phyloP scores from a whole-genome alignment of 1,140 invertebrate species.

The Grapholita molesta region DNA sequence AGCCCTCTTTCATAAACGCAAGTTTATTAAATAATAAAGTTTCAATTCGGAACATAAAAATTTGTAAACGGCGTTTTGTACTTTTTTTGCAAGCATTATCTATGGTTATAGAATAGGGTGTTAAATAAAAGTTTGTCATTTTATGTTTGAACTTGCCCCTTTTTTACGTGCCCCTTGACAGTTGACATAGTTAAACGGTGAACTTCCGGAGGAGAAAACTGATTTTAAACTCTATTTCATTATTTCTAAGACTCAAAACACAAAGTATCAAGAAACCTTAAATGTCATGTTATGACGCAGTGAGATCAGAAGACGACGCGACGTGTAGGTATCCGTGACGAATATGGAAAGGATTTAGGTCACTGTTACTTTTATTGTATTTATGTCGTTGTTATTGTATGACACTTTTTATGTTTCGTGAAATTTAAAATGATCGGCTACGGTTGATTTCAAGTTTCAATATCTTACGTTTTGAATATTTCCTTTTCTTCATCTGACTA shows the following conservation, averaged over 20 bases:
- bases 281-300: not conserved
- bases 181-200: conserved; percentile 37
- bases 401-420: not conserved
- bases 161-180: conserved; percentile 43
- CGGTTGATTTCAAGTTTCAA: not conserved
- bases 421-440: not conserved
- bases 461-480: too few species aligned
- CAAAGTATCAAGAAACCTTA: too few species aligned
- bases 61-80: conserved; percentile 63
- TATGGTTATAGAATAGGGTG: conserved; percentile 58
- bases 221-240: not conserved
- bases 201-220: conserved; percentile 23
- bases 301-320: not conserved
- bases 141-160: conserved; percentile 58
- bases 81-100: conserved; percentile 41
- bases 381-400: not conserved
- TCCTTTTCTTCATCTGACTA: too few species aligned
- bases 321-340: not conserved
- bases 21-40: conserved; percentile 69
- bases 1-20: conserved; percentile 37
- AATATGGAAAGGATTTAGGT: not conserved
- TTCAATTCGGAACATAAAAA: conserved; percentile 67
- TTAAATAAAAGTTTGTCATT: conserved; percentile 63
- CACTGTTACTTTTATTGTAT: not conserved
- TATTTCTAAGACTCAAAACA: not conserved